phyloP scores from a whole-genome alignment of 2,797 vertebrate genomes.

The Phataginus tricuspis region DNA sequence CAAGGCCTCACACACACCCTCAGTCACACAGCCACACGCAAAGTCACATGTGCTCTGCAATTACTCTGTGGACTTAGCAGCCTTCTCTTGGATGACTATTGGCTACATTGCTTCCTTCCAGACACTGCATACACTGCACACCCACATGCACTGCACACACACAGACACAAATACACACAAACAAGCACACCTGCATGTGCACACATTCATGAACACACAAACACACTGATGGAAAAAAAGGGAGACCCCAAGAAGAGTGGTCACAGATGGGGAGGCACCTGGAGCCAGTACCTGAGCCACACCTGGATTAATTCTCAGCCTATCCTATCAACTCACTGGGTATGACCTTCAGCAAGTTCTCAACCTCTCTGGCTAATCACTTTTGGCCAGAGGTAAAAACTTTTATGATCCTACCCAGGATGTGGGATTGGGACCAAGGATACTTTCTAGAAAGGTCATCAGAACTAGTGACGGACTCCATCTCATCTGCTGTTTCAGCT shows the following conservation, averaged over 20 bases:
- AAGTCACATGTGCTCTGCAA: not conserved
- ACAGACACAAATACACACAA: not conserved
- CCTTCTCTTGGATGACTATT: not conserved
- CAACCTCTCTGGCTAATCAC: conserved; percentile 17
- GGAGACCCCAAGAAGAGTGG: not conserved
- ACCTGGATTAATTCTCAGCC: not conserved
- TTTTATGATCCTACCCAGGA: not conserved
- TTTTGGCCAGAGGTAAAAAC: not conserved
- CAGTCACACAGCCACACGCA: not conserved
- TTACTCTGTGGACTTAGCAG: conserved; percentile 44
- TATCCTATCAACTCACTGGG: not conserved
- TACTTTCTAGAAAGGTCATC: not conserved
- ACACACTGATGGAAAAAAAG: not conserved
- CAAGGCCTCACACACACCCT: not conserved
- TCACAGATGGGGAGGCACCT: not conserved
- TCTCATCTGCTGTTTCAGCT: not conserved
- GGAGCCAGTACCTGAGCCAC: not conserved
- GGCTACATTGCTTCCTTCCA: conserved; percentile 37
- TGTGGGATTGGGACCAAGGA: not conserved
- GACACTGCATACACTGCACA: not conserved
- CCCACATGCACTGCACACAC: not conserved
- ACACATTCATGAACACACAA: not conserved
- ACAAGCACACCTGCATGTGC: not conserved
- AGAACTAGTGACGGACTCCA: not conserved
- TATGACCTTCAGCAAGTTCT: not conserved